These are phyloP conservation scores for Choreutis nemorana DNA, from an alignment of 2,888 invertebrate species.

Conservation along the genomic window DNA sequence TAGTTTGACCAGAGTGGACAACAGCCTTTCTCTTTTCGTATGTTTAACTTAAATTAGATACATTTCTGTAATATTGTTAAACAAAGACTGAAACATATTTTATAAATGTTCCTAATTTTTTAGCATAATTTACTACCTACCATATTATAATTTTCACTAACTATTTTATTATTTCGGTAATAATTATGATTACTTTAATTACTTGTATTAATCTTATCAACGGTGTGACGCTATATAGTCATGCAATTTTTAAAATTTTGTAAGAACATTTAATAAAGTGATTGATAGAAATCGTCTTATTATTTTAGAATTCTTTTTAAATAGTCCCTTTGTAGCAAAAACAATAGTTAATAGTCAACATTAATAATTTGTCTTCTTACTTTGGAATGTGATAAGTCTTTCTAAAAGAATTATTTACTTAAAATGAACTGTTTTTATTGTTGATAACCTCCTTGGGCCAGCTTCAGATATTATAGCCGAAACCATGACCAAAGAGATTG, in stretches of 20 bases:
- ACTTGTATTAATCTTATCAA: constrained; percentile 60
- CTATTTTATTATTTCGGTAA: constrained; percentile 51
- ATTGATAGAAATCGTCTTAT: constrained; percentile 53
- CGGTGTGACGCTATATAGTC: constrained; percentile 64
- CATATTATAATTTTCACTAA: constrained; percentile 53
- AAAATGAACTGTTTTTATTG: too few species aligned
- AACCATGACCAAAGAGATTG: constrained; percentile 1
- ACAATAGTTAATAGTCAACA: too few species aligned
- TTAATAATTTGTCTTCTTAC: too few species aligned
- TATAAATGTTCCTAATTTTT: constrained; percentile 65
- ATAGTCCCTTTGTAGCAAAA: not conserved
- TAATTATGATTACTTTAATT: constrained; percentile 52
- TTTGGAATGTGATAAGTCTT: too few species aligned
- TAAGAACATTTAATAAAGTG: constrained; percentile 62
- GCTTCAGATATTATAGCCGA: too few species aligned
- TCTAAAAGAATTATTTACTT: too few species aligned
- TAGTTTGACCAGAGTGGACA: constrained; percentile 28
- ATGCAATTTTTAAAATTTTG: constrained; percentile 63
- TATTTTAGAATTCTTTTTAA: constrained; percentile 14
- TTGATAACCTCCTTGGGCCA: too few species aligned
- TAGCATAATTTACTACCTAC: constrained; percentile 61
- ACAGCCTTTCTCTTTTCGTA: constrained; percentile 39
- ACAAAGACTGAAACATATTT: constrained; percentile 59
- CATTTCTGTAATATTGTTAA: constrained; percentile 53
- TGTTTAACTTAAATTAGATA: constrained; percentile 46